A percentile compares a stretch with the other conserved stretches of the same genome.
Conservation (phyloP, 2,113 vertebrate genomes). For the Toxotes jaculatrix region DNA sequence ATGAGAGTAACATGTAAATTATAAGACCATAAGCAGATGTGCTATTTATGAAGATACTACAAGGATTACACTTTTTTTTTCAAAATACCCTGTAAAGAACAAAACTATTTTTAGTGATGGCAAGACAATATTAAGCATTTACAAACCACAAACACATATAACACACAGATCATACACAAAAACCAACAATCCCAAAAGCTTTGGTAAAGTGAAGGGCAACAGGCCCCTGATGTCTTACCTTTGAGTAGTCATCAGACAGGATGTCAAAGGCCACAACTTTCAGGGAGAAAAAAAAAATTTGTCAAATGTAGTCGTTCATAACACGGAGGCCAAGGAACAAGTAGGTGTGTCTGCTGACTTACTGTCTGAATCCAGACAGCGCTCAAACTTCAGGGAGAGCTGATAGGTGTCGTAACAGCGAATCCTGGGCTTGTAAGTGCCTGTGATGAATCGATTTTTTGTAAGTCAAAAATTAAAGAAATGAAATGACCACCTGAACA, state of each 20-base stretch:
- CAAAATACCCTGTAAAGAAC: neutral
- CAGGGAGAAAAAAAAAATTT: constrained; percentile 58
- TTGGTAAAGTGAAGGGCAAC: neutral
- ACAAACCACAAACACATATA: neutral
- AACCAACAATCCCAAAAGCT: neutral
- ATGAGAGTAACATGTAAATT: too few species aligned
- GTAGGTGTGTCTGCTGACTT: constrained; percentile 35
- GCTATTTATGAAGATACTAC: neutral
- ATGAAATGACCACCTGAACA: neutral
- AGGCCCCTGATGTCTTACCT: constrained; percentile 84
- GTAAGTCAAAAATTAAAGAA: neutral
- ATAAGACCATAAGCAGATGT: neutral
- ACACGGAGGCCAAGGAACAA: neutral
- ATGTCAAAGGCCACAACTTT: constrained; percentile 96
- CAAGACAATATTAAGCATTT: neutral
- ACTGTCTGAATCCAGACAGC: constrained; percentile 97
- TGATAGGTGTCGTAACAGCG: constrained; percentile 97
- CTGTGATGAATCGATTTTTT: constrained; percentile 69
- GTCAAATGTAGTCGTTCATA: constrained; percentile 5
- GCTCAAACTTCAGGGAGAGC: constrained; percentile 97
- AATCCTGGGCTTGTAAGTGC: constrained; percentile 96
- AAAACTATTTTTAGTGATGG: too few species aligned
- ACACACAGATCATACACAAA: neutral
- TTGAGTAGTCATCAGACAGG: constrained; percentile 98
- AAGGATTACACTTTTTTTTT: neutral